Percentiles rank a stretch among this genome's conserved stretches.
These are phyloP conservation scores for Podilymbus podiceps DNA, from an alignment of 2,113 vertebrate genomes.

Conservation along the genomic window DNA sequence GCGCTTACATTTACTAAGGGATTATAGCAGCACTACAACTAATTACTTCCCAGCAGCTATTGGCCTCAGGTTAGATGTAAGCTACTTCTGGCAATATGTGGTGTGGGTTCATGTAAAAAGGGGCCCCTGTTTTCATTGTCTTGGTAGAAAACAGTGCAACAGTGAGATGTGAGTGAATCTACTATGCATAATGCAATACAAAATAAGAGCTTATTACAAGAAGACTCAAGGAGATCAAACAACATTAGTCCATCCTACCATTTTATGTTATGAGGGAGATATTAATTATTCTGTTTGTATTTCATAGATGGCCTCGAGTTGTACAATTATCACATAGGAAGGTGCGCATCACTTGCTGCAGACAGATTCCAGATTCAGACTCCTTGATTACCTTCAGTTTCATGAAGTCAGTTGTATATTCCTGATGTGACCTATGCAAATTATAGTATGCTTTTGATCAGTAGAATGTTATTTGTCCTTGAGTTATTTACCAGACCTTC, in stretches of 20 bases:
- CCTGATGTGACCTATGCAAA: not conserved
- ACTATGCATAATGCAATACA: slow-evolving; percentile 46
- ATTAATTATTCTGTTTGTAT: slow-evolving; percentile 59
- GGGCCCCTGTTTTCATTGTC: not conserved
- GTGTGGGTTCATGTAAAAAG: slow-evolving; percentile 52
- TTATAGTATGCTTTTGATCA: not conserved
- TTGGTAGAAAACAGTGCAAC: slow-evolving; percentile 27
- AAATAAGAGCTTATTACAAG: slow-evolving; percentile 56
- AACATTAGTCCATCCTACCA: slow-evolving; percentile 41
- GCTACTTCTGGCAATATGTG: slow-evolving; percentile 52
- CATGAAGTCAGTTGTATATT: not conserved
- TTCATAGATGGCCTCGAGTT: slow-evolving; percentile 15
- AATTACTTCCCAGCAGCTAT: slow-evolving; percentile 79
- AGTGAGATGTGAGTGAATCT: not conserved
- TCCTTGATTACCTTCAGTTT: not conserved
- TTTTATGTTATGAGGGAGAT: slow-evolving; percentile 29
- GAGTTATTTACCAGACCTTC: not conserved
- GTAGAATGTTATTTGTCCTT: not conserved
- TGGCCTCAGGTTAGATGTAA: slow-evolving; percentile 73
- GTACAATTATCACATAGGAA: slow-evolving; percentile 33
- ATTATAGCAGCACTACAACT: slow-evolving; percentile 70
- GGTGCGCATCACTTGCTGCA: slow-evolving; percentile 8
- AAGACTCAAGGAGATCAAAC: slow-evolving; percentile 35
- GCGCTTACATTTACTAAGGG: slow-evolving; percentile 71
- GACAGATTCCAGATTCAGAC: not conserved